phyloP scores from a whole-genome alignment of 2,888 invertebrate species.

The Drosophila planitibia region DNA sequence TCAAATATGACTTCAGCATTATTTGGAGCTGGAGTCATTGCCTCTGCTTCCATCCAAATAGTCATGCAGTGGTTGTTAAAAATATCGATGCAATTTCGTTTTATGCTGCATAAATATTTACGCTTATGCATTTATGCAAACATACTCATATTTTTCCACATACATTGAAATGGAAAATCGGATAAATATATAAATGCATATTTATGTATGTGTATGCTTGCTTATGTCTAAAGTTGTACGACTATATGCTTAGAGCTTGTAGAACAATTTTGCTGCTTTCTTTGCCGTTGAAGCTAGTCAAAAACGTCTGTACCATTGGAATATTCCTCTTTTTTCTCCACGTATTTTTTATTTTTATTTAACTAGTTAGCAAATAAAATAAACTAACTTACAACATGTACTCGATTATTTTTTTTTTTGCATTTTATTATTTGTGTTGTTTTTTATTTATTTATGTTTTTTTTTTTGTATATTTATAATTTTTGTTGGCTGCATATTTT shows the following conservation, averaged over 20 bases:
- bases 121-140: slow-evolving; percentile 70
- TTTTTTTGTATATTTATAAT: slow-evolving; percentile 12
- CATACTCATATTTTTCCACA: slow-evolving; percentile 28
- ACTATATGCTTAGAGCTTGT: slow-evolving; percentile 74
- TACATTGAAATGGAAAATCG: slow-evolving; percentile 23
- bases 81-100: slow-evolving; percentile 59
- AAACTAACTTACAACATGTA: slow-evolving; percentile 75
- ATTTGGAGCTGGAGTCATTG: slow-evolving; percentile 16
- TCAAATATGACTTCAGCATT: slow-evolving; percentile 27
- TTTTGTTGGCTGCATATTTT: slow-evolving; percentile 56
- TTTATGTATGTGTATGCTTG: slow-evolving; percentile 5
- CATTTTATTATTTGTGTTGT: slow-evolving; percentile 12
- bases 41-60: slow-evolving; percentile 2
- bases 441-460: slow-evolving; percentile 13
- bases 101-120: slow-evolving; percentile 71
- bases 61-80: slow-evolving; percentile 8
- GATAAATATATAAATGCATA: slow-evolving; percentile 25
- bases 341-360: slow-evolving; percentile 24
- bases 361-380: slow-evolving; percentile 69
- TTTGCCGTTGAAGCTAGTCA: slow-evolving; percentile 9
- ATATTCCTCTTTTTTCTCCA: neutral
- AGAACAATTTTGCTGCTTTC: slow-evolving; percentile 52
- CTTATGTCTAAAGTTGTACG: slow-evolving; percentile 49
- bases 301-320: neutral
- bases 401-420: slow-evolving; percentile 52